Percentiles rank a stretch among this genome's conserved stretches.
Conservation (phyloP, 2,888 invertebrate genomes). For the Drosophila falleni region DNA sequence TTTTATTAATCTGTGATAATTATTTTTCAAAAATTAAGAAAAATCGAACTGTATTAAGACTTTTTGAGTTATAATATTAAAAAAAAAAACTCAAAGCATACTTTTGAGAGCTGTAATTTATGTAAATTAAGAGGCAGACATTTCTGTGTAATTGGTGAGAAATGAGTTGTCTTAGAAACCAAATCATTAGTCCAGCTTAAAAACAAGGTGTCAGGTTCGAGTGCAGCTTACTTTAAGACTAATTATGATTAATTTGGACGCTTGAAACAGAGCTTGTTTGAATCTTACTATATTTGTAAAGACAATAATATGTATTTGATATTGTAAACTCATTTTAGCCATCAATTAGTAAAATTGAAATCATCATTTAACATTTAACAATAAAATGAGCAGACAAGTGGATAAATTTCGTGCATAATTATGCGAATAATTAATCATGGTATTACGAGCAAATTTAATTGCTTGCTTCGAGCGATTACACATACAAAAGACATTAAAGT, state of each 20-base stretch:
- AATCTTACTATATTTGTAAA: background rate
- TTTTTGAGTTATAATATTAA: too few species aligned
- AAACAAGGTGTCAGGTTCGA: background rate
- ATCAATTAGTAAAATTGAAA: constrained; percentile 9
- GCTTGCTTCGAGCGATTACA: constrained; percentile 31
- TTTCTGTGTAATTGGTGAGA: background rate
- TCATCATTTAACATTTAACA: background rate
- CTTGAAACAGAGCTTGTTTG: background rate
- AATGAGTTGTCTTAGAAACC: background rate
- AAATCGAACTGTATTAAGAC: too few species aligned
- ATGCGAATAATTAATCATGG: constrained; percentile 66
- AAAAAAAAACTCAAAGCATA: constrained; percentile 4
- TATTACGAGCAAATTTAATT: constrained; percentile 61
- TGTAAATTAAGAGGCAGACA: background rate
- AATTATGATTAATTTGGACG: constrained; percentile 5
- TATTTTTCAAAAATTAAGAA: too few species aligned
- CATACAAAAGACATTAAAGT: constrained; percentile 25
- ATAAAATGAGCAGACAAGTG: constrained; percentile 6
- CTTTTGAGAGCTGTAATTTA: constrained; percentile 6
- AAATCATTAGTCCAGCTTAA: background rate
- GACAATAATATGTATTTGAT: background rate
- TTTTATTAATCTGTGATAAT: too few species aligned
- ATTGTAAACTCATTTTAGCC: background rate
- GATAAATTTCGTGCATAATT: constrained; percentile 6
- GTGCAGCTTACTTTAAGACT: background rate